These are phyloP conservation scores for Noctua janthina DNA, from an alignment of 2,888 invertebrate species.

Conservation along the genomic window DNA sequence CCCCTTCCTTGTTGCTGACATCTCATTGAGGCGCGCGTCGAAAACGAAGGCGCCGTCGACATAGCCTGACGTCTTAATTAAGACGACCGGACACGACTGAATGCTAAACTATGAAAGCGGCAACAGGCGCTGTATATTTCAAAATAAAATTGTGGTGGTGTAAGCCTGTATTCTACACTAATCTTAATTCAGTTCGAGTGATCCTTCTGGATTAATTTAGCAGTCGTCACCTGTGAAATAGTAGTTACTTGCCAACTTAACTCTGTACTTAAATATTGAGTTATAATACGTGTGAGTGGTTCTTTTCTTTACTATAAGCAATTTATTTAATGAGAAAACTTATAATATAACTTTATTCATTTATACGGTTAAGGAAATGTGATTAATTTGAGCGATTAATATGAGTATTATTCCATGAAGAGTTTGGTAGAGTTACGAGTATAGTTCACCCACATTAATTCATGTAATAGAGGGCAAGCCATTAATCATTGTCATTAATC, in stretches of 20 bases:
- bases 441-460: background rate
- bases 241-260: conserved; percentile 56
- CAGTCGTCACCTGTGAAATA: conserved; percentile 30
- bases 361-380: background rate
- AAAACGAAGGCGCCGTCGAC: no score
- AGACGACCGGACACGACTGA: background rate
- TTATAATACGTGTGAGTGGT: conserved; percentile 41
- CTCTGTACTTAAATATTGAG: conserved; percentile 44
- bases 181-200: background rate
- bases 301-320: conserved; percentile 28
- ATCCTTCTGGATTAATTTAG: conserved; percentile 16
- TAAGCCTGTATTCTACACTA: background rate
- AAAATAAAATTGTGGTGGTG: background rate
- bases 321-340: conserved; percentile 46
- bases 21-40: no score
- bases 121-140: background rate
- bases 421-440: background rate
- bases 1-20: no score
- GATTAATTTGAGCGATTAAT: conserved; percentile 6
- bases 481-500: background rate
- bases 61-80: no score
- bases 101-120: background rate
- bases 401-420: background rate
- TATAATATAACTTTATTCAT: conserved; percentile 16
- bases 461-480: background rate